Conservation (phyloP, 2,113 vertebrate genomes). For the Cavia aperea region DNA sequence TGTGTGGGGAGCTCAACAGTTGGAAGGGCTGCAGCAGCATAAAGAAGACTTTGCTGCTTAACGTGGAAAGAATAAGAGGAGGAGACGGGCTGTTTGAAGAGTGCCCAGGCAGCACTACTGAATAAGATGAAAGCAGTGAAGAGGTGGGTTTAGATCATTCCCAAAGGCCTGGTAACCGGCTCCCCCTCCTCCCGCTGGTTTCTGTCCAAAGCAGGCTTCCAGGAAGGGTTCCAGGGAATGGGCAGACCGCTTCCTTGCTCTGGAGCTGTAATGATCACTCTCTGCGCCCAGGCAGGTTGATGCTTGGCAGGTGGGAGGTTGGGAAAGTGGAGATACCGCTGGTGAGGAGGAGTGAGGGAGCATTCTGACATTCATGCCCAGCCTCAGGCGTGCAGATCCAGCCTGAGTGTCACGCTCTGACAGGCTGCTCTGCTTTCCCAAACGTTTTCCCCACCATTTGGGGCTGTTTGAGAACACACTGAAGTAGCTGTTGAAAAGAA, state of each 20-base stretch:
- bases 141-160: constrained; percentile 3
- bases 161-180: background rate
- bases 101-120: constrained; percentile 5
- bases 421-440: background rate
- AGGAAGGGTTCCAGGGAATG: background rate
- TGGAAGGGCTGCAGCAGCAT: background rate
- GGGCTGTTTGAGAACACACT: background rate
- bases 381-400: background rate
- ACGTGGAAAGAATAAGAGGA: constrained; percentile 23
- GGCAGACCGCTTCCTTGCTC: background rate
- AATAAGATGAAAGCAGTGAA: background rate
- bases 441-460: background rate
- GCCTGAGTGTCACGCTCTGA: background rate
- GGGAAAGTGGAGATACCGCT: background rate
- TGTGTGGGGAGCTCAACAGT: background rate
- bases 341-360: background rate
- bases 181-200: background rate
- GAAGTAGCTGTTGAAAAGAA: background rate
- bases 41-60: background rate
- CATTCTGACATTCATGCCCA: background rate
- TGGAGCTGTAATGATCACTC: background rate
- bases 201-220: background rate
- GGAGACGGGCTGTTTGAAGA: background rate
- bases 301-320: background rate
- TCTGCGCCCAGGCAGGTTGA: background rate